A percentile compares a stretch with the other conserved stretches of the same genome.
phyloP scores from a whole-genome alignment of 2,888 invertebrate species.

The Saturnia pavonia region DNA sequence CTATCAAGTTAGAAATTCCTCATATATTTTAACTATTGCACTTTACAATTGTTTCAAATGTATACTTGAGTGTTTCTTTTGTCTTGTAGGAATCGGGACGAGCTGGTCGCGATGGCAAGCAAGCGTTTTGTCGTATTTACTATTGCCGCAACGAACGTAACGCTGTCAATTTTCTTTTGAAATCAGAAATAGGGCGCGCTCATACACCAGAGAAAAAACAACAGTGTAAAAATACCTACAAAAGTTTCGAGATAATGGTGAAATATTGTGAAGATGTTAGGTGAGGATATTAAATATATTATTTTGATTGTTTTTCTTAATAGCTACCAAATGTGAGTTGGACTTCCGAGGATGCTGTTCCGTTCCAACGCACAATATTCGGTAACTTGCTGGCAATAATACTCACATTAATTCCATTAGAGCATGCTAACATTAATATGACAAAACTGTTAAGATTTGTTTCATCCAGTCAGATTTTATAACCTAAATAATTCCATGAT shows the following conservation, averaged over 20 bases:
- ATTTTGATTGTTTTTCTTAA: neutral
- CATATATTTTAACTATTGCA: neutral
- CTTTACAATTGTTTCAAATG: neutral
- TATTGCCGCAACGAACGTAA: constrained; percentile 92
- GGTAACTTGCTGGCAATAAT: neutral
- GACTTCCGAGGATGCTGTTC: too few relatives aligned
- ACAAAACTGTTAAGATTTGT: too few relatives aligned
- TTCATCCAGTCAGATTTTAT: too few relatives aligned
- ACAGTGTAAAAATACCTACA: constrained; percentile 84
- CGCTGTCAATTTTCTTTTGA: constrained; percentile 89
- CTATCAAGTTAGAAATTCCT: constrained; percentile 82
- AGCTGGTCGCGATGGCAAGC: constrained; percentile 96
- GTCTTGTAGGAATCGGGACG: constrained; percentile 91
- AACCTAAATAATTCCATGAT: too few relatives aligned
- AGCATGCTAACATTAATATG: neutral
- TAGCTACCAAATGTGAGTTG: too few relatives aligned
- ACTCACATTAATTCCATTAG: neutral
- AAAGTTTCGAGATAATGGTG: constrained; percentile 92
- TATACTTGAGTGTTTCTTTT: neutral
- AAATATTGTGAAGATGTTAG: constrained; percentile 91
- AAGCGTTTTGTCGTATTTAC: constrained; percentile 95
- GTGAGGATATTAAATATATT: constrained; percentile 65
- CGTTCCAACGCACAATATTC: too few relatives aligned
- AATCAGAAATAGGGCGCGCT: constrained; percentile 85
- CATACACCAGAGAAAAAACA: constrained; percentile 80